Percentiles rank a stretch among this genome's conserved stretches.
Evolutionary conservation across 2,113 vertebrate species (phyloP).

Genomic region (Stigmatopora argus): DNA sequence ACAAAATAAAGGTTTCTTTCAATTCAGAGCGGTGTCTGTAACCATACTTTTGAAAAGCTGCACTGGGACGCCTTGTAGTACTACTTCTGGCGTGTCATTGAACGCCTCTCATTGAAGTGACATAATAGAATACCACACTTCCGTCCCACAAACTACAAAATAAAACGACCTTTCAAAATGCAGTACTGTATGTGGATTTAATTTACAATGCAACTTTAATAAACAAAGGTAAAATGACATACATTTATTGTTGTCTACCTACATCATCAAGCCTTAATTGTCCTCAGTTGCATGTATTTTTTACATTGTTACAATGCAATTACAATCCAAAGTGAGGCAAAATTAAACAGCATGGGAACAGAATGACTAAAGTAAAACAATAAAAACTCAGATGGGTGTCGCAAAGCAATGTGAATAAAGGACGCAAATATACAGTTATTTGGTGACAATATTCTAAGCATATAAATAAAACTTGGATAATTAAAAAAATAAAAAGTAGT

Average conservation of each 20-base stretch:
- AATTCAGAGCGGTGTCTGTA: too few species aligned
- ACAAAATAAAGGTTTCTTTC: too few species aligned
- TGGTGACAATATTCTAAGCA: constrained; percentile 12
- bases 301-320: constrained; percentile 61
- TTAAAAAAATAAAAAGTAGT: constrained; percentile 5
- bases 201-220: constrained; percentile 28
- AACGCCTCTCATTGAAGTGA: too few species aligned
- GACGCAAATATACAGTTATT: constrained; percentile 14
- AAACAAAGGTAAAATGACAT: constrained; percentile 23
- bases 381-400: constrained; percentile 16
- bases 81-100: too few species aligned
- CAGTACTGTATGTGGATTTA: not conserved
- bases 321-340: constrained; percentile 38
- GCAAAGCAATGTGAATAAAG: constrained; percentile 19
- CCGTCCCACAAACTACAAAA: constrained; percentile 32
- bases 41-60: too few species aligned
- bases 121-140: not conserved
- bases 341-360: constrained; percentile 35
- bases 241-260: constrained; percentile 27
- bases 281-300: constrained; percentile 17
- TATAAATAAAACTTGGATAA: constrained; percentile 17
- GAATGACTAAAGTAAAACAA: constrained; percentile 25
- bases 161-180: constrained; percentile 17
- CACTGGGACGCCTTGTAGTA: too few species aligned
- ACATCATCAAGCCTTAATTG: constrained; percentile 26